These are phyloP conservation scores for Cheilosia soror DNA, from an alignment of 2,888 invertebrate species.

Conservation along the genomic window DNA sequence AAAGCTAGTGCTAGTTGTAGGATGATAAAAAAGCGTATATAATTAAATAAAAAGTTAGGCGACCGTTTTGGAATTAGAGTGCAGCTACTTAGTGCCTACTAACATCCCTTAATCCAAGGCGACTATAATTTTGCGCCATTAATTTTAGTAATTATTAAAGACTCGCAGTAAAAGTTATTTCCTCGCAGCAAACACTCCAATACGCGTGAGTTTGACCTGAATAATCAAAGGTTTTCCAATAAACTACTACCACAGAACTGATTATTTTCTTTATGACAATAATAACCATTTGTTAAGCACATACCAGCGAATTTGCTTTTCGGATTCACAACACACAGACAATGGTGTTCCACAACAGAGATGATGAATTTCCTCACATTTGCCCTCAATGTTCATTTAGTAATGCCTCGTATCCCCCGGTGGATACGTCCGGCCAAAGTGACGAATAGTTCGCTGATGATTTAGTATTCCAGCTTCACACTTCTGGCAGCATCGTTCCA, in stretches of 20 bases:
- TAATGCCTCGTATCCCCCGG: constrained; percentile 50
- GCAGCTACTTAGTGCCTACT: too few species aligned
- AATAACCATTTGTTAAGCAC: neutral
- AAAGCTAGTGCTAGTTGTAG: too few species aligned
- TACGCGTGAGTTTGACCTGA: too few species aligned
- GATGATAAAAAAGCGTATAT: too few species aligned
- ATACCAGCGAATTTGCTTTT: neutral
- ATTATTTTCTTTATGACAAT: neutral
- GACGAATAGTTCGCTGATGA: constrained; percentile 62
- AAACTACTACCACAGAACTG: neutral
- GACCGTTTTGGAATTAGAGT: too few species aligned
- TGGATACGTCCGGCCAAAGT: constrained; percentile 26
- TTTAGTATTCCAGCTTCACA: constrained; percentile 48
- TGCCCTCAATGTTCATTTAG: constrained; percentile 42
- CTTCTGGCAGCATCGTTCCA: constrained; percentile 16
- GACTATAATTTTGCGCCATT: too few species aligned
- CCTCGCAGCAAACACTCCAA: too few species aligned
- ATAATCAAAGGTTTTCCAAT: neutral
- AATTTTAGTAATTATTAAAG: too few species aligned
- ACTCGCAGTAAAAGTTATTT: too few species aligned
- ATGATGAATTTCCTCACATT: constrained; percentile 42
- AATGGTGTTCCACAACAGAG: neutral
- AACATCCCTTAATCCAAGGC: too few species aligned
- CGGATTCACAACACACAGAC: neutral
- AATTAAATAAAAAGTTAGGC: too few species aligned